Evolutionary conservation across 2,888 invertebrate genomes (phyloP), one percentile per base, ranked within the genome.

Genomic region (Unio pictorum): DNA sequence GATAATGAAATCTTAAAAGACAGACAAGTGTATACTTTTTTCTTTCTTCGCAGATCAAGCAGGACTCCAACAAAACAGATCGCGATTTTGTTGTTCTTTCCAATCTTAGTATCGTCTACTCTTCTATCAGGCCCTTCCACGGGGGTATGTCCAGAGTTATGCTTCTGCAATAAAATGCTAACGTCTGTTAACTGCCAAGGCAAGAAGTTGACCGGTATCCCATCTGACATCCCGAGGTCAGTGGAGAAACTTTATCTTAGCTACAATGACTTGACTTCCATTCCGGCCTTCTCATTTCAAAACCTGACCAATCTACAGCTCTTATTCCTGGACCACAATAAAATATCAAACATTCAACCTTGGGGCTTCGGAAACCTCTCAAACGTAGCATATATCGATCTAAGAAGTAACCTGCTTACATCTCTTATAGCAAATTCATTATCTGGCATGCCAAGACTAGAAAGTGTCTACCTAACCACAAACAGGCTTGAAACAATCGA

Each of bases 131-230:
- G 15, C 45, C 3, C 45, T 45, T 45, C 45, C 3, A 11, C 15
- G 0, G 45, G 15, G 11, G 45, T 45, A 45, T 45, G 45, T 45
- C 45, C 45, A 45, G 45, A 45, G 45, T 15, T 3, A 0, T 45
- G 45, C 3, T 45, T 45, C 15, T 45, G 45, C 45, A 45, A 15
- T 15, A 45, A 45, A 45, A 15, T 15, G 30, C 34, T 45, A 45
- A 77, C 79, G 3, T 78, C 81, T 0, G 81, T 84, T 3, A 80
- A 84, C 58, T 84, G 84, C 71, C 74, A 77, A 8, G 82, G 84
- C 1, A 80, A 79, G 67, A 62, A 72, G 8, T 69, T 84, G 11
- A 71, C 67, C n/a, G 15, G 58, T 17, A 57, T 82, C 3, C 82
- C 82, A 1, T 55, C 59, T 20, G 74, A 68, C 23, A 75, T 84